Percentiles rank a stretch among this genome's conserved stretches.
Conservation (phyloP, 2,888 invertebrate species). For the Acleris emargana region DNA sequence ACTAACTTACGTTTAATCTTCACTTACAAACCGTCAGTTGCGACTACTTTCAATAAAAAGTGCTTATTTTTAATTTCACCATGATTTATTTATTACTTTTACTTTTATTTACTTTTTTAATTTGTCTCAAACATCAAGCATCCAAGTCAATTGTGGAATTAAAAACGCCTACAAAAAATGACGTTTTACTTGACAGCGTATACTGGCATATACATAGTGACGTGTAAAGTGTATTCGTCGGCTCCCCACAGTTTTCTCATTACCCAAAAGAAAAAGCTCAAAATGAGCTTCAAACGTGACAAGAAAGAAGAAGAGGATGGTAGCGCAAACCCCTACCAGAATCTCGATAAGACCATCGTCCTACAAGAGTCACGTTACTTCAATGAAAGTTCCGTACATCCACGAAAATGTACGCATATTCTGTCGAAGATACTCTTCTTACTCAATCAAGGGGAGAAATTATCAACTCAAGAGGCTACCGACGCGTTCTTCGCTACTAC, state of each 20-base stretch:
- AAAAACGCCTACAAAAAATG: conserved; percentile 6
- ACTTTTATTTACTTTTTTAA: too few species aligned
- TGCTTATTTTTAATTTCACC: too few species aligned
- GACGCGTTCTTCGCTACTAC: conserved; percentile 99
- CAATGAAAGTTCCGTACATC: conserved; percentile 98
- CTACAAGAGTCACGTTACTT: conserved; percentile 98
- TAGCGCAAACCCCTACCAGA: conserved; percentile 94
- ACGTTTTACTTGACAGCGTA: conserved; percentile 40
- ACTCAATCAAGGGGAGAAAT: conserved; percentile 96
- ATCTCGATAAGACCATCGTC: conserved; percentile 97
- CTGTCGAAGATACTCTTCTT: conserved; percentile 98
- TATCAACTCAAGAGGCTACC: conserved; percentile 97
- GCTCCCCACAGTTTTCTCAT: conserved; percentile 70
- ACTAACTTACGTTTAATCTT: too few species aligned
- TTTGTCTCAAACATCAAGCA: not conserved
- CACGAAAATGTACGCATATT: conserved; percentile 97
- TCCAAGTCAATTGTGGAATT: not conserved
- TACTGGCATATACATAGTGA: conserved; percentile 54
- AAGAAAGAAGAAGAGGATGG: conserved; percentile 98
- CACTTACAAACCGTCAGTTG: too few species aligned
- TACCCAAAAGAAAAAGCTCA: conserved; percentile 67
- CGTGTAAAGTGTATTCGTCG: conserved; percentile 74
- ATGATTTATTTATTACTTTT: too few species aligned
- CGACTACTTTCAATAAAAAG: too few species aligned
- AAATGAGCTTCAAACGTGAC: conserved; percentile 93